Evolutionary conservation across 2,113 vertebrate genomes (phyloP).

Genomic region (Ochotona princeps): DNA sequence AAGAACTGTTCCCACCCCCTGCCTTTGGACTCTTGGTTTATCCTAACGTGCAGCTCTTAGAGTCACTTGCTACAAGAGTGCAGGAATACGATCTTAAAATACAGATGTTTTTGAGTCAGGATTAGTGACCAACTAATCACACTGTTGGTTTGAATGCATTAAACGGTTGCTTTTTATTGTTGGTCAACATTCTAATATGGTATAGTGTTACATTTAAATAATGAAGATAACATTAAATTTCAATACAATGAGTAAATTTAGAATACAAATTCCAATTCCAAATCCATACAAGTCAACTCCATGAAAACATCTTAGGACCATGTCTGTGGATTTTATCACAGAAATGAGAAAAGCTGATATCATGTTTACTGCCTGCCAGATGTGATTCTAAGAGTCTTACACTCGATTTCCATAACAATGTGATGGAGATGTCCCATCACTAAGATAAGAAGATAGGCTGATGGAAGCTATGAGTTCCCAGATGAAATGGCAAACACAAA

Average conservation of each 20-base stretch:
- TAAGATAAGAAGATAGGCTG: neutral
- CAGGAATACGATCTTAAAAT: too few relatives aligned
- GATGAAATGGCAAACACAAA: neutral
- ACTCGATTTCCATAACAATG: neutral
- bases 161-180: too few relatives aligned
- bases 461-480: neutral
- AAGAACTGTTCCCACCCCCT: too few relatives aligned
- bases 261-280: neutral
- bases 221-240: conserved; percentile 34
- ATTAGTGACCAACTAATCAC: too few relatives aligned
- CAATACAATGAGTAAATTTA: neutral
- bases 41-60: too few relatives aligned
- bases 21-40: too few relatives aligned
- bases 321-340: neutral
- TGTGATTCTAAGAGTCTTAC: neutral
- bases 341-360: neutral
- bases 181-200: too few relatives aligned
- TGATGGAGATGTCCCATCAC: neutral
- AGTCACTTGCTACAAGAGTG: too few relatives aligned
- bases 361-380: neutral
- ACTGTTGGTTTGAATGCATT: too few relatives aligned
- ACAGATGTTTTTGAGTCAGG: too few relatives aligned
- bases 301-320: neutral
- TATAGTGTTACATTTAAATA: neutral
- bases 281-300: neutral